Evolutionary conservation across 2,797 vertebrate species (phyloP), one percentile per base, ranked within the genome.

Genomic region (Propithecus perrieri): DNA sequence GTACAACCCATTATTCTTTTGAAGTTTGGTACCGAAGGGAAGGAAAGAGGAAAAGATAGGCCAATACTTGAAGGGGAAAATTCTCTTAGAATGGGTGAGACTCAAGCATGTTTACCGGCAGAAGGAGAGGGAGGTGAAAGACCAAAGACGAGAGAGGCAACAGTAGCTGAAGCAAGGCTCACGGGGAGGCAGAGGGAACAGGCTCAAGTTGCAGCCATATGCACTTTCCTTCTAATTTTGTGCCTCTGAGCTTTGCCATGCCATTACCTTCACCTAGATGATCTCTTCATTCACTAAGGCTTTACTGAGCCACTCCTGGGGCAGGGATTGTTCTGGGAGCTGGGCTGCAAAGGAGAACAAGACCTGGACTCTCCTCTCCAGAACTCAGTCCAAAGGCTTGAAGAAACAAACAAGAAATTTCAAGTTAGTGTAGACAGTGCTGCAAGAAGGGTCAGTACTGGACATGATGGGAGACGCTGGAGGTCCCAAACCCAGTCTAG

Each of bases 181-280:
- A 1, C 2, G 41, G 57, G 48, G 38, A 13, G 15, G 4, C 4
- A 4, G 46, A 65, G 38, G 28, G 28, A 41, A 65, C 4, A 4
- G 22, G 46, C 46, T 8, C 33, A 4, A 18, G 72, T 26, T 33
- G 46, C 15, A n/a, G 50, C 26, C 48, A 12, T 46, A 35, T 26
- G 12, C 35, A 7, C 10, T 26, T 59, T 76, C 22, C 57, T 53
- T 41, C 7, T 7, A 30, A 38, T 20, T 57, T 43, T 41, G 28
- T 72, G 35, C 69, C 85, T 43, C 38, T 74, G 69, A 87, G 67
- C 20, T 87, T 33, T 46, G 30, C 53, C 17, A 59, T 87, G 85
- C 53, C 20, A n/a, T n/a, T 9, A 30, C 75, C 78, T 41, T 28
- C 0, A 0, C 59, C 59, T 26, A 0, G 14, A 28, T 1, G 4